Evolutionary conservation across 2,797 vertebrate species (phyloP), one percentile per base, ranked within the genome.

Genomic region (Carapus acus): DNA sequence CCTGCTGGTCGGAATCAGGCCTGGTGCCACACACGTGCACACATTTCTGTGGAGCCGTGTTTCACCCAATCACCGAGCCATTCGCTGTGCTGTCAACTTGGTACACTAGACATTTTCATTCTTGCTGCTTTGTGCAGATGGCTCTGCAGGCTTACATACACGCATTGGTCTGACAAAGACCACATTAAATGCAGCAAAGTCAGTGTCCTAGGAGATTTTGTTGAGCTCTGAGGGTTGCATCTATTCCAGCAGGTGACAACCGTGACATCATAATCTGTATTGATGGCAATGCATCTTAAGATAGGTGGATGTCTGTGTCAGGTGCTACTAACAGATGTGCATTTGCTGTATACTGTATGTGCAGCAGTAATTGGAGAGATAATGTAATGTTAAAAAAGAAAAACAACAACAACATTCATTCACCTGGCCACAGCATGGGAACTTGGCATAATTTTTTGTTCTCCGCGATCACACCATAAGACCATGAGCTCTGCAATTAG

Each of bases 191-290:
- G 77, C 76, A 59, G 67, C 52, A 62, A 54, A 78, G 82, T 83
- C 84, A 80, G 74, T 71, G 62, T 4, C 24, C 71, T 61, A 66
- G 52, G 58, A 70, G 82, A 83, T 82, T 84, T 81, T 80, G 80
- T 86, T 73, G 71, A 79, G 79, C 78, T 77, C 62, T 43, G 64
- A 70, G 65, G 81, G 75, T 82, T 52, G 37, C 73, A 58, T 21
- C 24, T 45, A 65, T 71, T 76, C 78, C 79, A 77, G 79, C 75
- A 80, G 79, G 74, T 78, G 80, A 81, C 57, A 52, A 66, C 67
- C 27, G 44, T 16, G 52, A 54, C 72, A 50, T 58, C 55, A 54
- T 77, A 78, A 84, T 84, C 76, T 70, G 66, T 44, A 46, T 53
- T 49, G 27, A 73, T 61, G 49, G 43, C 29, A 78, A 63, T 37